Base-by-base conservation (phyloP, 2,888 invertebrate genomes). In the Enchytraeus crypticus region DNA sequence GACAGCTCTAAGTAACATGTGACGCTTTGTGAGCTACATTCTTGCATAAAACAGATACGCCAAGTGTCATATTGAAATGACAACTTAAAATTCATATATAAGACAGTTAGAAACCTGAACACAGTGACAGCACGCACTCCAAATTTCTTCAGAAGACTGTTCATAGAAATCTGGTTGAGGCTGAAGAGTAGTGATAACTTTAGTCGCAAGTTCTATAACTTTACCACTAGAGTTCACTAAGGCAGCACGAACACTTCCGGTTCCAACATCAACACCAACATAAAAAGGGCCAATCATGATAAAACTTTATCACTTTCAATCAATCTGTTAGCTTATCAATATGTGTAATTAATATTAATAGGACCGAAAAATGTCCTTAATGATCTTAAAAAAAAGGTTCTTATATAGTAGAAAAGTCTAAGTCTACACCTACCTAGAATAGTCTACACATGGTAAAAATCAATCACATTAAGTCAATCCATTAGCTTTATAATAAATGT, bases 91-190 rank as follows among this genome's bases (percentile, higher is more conserved):
- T n/a, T n/a, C n/a, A n/a, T n/a, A n/a, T n/a, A n/a, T n/a, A 5
- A 32, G 5, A 53, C 5, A 5, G n/a, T 5, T 57, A 76, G n/a
- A n/a, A 81, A 92, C 92, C 85, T 87, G 87, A 11, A 93, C 87
- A 69, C 87, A 87, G 72, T 77, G 73, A 67, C 85, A 81, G 65
- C 88, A 86, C 57, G 88, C 85, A 53, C 81, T 76, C 95, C 95
- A 96, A 73, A 96, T 90, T 75, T 95, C 84, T 61, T 87, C 84
- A 0, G 91, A 89, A 3, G 92, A 92, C 80, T 96, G 95, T 78
- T 95, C 92, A 78, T 88, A 95, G 77, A 85, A 88, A 74, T 87
- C 84, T 1, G 84, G 80, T 71, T 84, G 82, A 0, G 89, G 88
- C 75, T 87, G 88, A 86, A 88, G 90, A 18, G 88, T 89, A 75